Base-by-base conservation (phyloP, 64 coral and sea anemone species). In the Anthopleura sola region DNA sequence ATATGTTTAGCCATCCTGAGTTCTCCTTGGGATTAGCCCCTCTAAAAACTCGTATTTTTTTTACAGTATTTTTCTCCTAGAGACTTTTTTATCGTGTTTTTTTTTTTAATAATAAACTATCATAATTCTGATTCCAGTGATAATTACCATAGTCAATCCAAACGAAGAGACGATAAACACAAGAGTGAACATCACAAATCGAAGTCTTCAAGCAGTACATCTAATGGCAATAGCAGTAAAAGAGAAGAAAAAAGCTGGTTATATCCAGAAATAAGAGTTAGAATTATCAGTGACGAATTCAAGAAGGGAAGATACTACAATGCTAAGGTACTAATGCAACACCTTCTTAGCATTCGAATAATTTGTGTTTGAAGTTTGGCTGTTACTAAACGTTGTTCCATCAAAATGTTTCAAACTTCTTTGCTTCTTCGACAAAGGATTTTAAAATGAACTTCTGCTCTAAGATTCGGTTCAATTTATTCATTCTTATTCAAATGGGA, bases 271-370 rank as follows among this genome's bases (percentile, higher is more conserved):
- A 89, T 92, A 37, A 88, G 87, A 90, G 97, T 99, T 9, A 83
- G 97, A 90, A 95, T 99, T 32, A 62, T 99, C 58, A 99, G 97
- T 85, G 86, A 92, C 44, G 87, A 91, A 11, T 99, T 85, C 75
- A 94, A 92, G 75, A 99, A 94, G 80, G 97, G 97, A 79, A 94
- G 88, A 85, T 99, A 92, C 86, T 99, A 99, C 68, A 94, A 99
- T 11, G 92, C 34, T 84, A 99, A 99, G 87, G 97, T 98, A 82
- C n/a, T 0, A 32, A 15, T 44, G 9, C 40, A 44, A 44, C 40
- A 44, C 9, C 9, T 44, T 44, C 40, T 44, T 44, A 44, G 40
- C 40, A 44, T 44, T 44, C 40, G 40, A 44, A 44, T 44, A 44
- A 6, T 44, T 44, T 44, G 40, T 8, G 40, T 44, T 44, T 44